phyloP scores from a whole-genome alignment of 2,888 invertebrate genomes.

The Drosophila parthenogenetica region DNA sequence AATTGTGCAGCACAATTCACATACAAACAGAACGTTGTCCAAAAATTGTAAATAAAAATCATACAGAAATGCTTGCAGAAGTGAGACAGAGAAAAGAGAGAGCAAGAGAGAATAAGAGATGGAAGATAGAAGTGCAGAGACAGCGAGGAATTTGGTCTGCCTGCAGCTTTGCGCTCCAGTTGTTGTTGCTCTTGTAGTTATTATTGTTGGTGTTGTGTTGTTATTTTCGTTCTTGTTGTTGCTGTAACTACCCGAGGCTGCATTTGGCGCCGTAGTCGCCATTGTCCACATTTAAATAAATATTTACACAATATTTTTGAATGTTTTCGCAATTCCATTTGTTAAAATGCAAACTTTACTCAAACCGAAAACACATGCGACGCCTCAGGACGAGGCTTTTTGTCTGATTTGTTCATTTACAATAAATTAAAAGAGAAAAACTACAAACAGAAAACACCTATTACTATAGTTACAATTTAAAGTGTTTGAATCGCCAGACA shows the following conservation, averaged over 20 bases:
- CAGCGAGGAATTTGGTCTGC: constrained; percentile 28
- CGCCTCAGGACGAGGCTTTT: constrained; percentile 13
- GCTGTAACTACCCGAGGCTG: constrained; percentile 36
- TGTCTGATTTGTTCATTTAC: constrained; percentile 57
- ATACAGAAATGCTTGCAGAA: constrained; percentile 57
- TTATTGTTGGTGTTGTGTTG: background rate
- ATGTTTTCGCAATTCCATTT: constrained; percentile 68
- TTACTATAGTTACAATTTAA: background rate
- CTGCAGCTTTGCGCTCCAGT: constrained; percentile 24
- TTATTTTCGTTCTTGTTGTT: constrained; percentile 28
- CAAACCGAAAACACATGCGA: constrained; percentile 37
- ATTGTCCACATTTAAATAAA: constrained; percentile 77
- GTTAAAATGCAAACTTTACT: constrained; percentile 53
- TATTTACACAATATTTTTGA: constrained; percentile 79
- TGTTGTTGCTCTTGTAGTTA: constrained; percentile 13
- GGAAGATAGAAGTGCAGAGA: constrained; percentile 9
- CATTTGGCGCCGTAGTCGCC: constrained; percentile 57
- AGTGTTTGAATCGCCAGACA: constrained; percentile 12
- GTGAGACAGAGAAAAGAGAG: constrained; percentile 6
- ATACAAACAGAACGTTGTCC: constrained; percentile 34
- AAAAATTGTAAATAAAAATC: constrained; percentile 72
- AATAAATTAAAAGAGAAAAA: constrained; percentile 51
- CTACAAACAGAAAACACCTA: background rate
- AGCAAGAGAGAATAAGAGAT: constrained; percentile 6
- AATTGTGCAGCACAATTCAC: constrained; percentile 64